Base-by-base conservation (phyloP, 2,113 vertebrate genomes). In the Gadus chalcogrammus region DNA sequence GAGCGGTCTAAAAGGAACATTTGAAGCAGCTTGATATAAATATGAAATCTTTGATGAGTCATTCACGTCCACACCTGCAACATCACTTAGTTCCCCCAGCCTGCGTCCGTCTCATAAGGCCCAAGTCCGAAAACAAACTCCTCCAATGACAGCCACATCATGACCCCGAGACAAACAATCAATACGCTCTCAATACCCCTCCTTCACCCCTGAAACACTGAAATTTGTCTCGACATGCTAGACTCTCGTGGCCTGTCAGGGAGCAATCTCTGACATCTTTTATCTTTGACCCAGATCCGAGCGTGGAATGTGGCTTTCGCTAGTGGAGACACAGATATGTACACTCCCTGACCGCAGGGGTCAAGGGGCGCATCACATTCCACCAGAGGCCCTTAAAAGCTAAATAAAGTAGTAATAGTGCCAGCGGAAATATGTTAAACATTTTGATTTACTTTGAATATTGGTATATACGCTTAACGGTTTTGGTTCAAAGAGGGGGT, bases 261-360 rank as follows among this genome's bases (percentile, higher is more conserved):
- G 35, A 81, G 64, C 79, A 69, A 84, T 77, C 74, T 67, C 72
- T 76, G 73, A 70, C 76, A 76, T 75, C 70, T 84, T 84, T 88
- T 78, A 85, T 87, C 83, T 87, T 60, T 83, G 79, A 82, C 85
- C 61, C 72, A 85, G 84, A 85, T 84, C 59, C 42, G 74, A 76
- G 75, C 62, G 59, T 83, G 82, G 88, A 88, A 88, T 89, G 88
- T 77, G 74, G 48, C 81, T 88, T 87, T 82, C 76, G 79, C 80
- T 81, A 74, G 79, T 81, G 79, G 71, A 82, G 80, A 84, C 83
- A 89, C 67, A 72, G 82, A 88, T 81, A 82, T 84, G 83, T 85
- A 88, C 85, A 89, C 87, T 87, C 82, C 69, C 74, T 81, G 73
- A 75, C 69, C 74, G 62, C 17, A 42, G 60, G 74, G 86, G 83